Evolutionary conservation across 2,888 invertebrate genomes (phyloP).

Genomic region (Spisula solida): DNA sequence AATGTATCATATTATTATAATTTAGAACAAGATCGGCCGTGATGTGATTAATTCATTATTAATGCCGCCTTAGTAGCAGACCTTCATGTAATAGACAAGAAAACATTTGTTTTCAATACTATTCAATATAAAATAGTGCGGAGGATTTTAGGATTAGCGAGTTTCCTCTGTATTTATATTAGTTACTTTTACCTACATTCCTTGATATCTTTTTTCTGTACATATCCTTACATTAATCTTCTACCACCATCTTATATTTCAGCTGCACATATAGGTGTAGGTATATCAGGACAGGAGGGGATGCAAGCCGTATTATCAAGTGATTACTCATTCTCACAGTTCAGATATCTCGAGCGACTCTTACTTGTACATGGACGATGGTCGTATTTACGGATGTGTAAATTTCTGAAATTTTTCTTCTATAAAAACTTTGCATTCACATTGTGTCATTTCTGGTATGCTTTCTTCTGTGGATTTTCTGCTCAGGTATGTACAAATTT

Average conservation of each 20-base stretch:
- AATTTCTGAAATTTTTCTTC: conserved; percentile 98
- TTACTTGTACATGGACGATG: conserved; percentile 93
- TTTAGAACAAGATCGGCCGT: too few relatives aligned
- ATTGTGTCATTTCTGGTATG: conserved; percentile 99
- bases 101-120: too few relatives aligned
- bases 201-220: too few relatives aligned
- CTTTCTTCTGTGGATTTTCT: conserved; percentile 99
- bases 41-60: too few relatives aligned
- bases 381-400: conserved; percentile 99
- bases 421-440: conserved; percentile 99
- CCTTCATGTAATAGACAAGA: too few relatives aligned
- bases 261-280: conserved; percentile 99
- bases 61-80: too few relatives aligned
- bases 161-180: too few relatives aligned
- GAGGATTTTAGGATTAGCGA: too few relatives aligned
- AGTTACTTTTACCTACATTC: too few relatives aligned
- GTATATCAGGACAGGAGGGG: conserved; percentile 99
- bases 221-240: too few relatives aligned
- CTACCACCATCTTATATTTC: conserved; percentile 59
- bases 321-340: conserved; percentile 99
- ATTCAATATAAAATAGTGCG: too few relatives aligned
- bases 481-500: conserved; percentile 93
- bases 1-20: too few relatives aligned
- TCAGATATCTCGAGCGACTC: conserved; percentile 97
- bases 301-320: conserved; percentile 99